Evolutionary conservation across 2,113 vertebrate genomes (phyloP).

Genomic region (Onychostoma macrolepis): DNA sequence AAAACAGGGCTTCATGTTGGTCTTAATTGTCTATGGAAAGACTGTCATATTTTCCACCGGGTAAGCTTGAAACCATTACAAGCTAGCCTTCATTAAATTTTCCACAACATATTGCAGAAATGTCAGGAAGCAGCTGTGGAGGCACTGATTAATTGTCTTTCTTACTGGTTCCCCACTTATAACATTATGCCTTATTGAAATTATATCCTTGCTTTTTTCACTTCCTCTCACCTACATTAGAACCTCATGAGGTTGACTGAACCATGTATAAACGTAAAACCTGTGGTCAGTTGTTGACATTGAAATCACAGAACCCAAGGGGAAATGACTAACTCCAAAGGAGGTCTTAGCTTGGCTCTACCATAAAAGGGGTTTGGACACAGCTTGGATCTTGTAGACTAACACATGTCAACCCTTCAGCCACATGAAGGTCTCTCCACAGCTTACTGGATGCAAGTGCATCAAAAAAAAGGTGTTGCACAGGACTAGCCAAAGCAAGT

Average conservation of each 20-base stretch:
- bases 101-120: constrained; percentile 90
- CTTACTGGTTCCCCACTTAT: constrained; percentile 64
- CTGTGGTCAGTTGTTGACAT: constrained; percentile 49
- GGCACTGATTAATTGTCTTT: constrained; percentile 79
- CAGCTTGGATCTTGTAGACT: constrained; percentile 71
- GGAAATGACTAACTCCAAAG: constrained; percentile 77
- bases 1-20: constrained; percentile 72
- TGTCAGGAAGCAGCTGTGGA: constrained; percentile 85
- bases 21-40: constrained; percentile 87
- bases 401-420: constrained; percentile 71
- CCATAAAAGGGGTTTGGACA: constrained; percentile 75
- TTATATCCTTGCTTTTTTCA: constrained; percentile 12
- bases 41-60: constrained; percentile 90
- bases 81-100: constrained; percentile 87
- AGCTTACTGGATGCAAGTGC: constrained; percentile 45
- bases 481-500: constrained; percentile 67
- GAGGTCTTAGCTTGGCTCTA: constrained; percentile 74
- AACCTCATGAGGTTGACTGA: constrained; percentile 17
- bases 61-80: constrained; percentile 85
- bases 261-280: constrained; percentile 28
- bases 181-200: constrained; percentile 50
- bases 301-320: constrained; percentile 71
- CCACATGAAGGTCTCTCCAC: neutral
- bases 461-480: constrained; percentile 65
- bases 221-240: constrained; percentile 28